Evolutionary conservation across 2,113 vertebrate species (phyloP).

Genomic region (Cervus canadensis): DNA sequence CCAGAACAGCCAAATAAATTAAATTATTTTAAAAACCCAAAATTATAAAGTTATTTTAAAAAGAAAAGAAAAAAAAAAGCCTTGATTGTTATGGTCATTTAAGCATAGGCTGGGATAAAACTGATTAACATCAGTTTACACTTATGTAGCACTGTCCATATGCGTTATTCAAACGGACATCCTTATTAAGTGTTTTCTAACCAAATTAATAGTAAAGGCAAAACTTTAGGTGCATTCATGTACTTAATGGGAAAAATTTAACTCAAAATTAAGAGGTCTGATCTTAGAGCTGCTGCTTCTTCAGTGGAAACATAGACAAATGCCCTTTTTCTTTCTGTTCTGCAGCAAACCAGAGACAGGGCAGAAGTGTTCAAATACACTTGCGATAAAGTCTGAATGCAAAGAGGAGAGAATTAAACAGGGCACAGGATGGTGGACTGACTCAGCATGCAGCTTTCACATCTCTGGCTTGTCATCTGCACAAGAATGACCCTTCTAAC

Average conservation of each 20-base stretch:
- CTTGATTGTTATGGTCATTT: neutral
- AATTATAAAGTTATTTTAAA: neutral
- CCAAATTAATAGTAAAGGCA: neutral
- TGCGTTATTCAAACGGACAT: neutral
- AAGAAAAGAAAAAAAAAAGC: neutral
- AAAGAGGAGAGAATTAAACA: neutral
- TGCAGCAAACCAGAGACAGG: neutral
- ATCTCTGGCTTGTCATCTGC: neutral
- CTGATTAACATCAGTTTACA: neutral
- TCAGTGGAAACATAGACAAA: neutral
- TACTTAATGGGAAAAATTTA: neutral
- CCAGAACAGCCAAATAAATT: neutral
- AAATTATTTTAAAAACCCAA: neutral
- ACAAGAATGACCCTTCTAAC: neutral
- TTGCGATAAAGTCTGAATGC: neutral
- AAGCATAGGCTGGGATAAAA: neutral
- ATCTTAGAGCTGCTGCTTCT: neutral
- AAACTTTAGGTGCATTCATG: neutral
- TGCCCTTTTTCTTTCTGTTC: neutral
- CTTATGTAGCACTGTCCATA: neutral
- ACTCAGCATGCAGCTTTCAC: neutral
- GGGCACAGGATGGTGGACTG: neutral
- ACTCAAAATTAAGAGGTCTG: neutral
- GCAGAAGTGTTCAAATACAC: neutral
- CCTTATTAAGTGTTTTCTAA: neutral